Evolutionary conservation across 2,113 vertebrate species (phyloP), one percentile per base, ranked within the genome.

Genomic region (Nesoenas mayeri): DNA sequence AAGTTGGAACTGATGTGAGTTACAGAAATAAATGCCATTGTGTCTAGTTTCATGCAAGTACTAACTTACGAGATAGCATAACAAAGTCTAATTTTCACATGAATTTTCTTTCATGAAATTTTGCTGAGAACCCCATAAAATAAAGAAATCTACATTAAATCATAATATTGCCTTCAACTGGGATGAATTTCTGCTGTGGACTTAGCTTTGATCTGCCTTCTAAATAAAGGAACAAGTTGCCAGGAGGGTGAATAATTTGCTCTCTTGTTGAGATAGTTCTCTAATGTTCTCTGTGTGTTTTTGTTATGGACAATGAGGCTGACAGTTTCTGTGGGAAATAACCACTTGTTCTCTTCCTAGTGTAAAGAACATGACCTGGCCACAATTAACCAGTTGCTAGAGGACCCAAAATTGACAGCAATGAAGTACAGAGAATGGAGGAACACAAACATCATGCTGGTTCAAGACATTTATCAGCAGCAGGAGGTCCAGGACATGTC

Each of bases 281-380:
- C 15, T 65, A 86, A 71, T 25, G 13, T 65, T 83, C 34, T 32
- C 22, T 29, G 25, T 48, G 4, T 34, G 34, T 5, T 93, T 91
- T 74, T 66, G 11, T 85, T 66, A 61, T 2, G 8, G 67, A 51
- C 20, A 80, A 71, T 34, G 26, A 58, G 2, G 31, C 82, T 3
- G 5, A 44, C 14, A 67, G 10, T 72, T 83, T 91, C 65, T 75
- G 24, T 77, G 20, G 50, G 51, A 94, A 89, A 53, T 94, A 81
- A 95, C 7, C 9, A 32, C 25, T 95, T 78, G 18, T 81, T 92
- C 72, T 88, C 67, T 93, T 91, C 57, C 60, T 96, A 99, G 99
- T 99, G 99, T 48, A 99, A 99, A 97, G 98, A 99, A 70, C 98
- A 98, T 7, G 99, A 99, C 95, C 85, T 99, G 69, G 98, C 98